Percentiles rank a stretch among this genome's conserved stretches.
These are phyloP conservation scores for Thysanoteuthis rhombus DNA, from an alignment of 2,888 invertebrate species.

Conservation along the genomic window DNA sequence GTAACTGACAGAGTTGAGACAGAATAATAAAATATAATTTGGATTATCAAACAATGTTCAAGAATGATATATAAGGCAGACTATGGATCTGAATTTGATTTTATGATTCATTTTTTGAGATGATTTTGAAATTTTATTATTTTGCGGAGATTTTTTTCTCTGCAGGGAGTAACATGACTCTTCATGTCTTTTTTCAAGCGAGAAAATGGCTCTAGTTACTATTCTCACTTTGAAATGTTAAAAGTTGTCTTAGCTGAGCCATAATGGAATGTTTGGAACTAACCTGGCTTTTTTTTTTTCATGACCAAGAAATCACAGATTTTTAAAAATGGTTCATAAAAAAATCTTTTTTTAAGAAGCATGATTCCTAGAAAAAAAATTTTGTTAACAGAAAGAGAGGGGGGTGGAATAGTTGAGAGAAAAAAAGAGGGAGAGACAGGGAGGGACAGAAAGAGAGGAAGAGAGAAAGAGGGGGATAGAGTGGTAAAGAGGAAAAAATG, in stretches of 20 bases:
- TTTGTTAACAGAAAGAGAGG: neutral
- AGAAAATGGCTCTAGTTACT: neutral
- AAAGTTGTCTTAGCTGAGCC: neutral
- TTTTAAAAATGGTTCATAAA: neutral
- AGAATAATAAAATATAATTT: no score
- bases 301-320: neutral
- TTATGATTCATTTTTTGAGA: neutral
- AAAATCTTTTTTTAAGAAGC: neutral
- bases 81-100: neutral
- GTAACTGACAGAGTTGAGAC: no score
- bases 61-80: neutral
- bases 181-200: neutral
- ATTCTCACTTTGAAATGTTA: neutral
- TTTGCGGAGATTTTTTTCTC: neutral
- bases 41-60: no score
- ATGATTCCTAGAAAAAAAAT: neutral
- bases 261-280: neutral
- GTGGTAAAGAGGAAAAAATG: neutral
- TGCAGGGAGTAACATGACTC: neutral
- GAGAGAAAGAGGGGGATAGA: neutral
- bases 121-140: neutral
- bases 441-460: neutral
- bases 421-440: neutral
- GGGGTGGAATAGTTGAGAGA: no score
- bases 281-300: neutral